These are phyloP conservation scores for Gallinago paraguaiae DNA, from an alignment of 2,113 vertebrate genomes.

Conservation along the genomic window DNA sequence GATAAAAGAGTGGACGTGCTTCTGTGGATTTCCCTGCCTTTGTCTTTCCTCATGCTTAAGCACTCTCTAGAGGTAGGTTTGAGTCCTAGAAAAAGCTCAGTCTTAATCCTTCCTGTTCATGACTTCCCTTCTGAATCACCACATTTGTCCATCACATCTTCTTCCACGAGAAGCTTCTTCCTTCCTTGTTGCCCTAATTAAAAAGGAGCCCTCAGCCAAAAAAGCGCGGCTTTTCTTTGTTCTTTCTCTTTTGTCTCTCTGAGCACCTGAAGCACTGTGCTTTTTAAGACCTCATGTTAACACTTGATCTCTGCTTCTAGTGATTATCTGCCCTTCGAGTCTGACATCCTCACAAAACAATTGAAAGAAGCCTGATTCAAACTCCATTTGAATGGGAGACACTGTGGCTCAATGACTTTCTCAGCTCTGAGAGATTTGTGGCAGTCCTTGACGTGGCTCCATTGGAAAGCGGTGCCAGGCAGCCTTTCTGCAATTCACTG, in stretches of 20 bases:
- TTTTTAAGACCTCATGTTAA: background rate
- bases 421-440: background rate
- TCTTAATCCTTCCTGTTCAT: conserved; percentile 45
- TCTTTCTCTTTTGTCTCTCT: background rate
- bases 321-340: background rate
- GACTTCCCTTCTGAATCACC: conserved; percentile 28
- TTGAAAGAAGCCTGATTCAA: background rate
- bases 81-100: conserved; percentile 24
- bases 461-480: background rate
- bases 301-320: background rate
- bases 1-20: background rate
- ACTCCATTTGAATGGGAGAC: background rate
- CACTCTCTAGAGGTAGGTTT: background rate
- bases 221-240: background rate
- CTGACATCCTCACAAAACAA: background rate
- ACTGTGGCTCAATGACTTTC: background rate
- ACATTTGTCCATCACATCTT: conserved; percentile 10
- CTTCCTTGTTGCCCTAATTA: conserved; percentile 40
- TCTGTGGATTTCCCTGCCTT: conserved; percentile 9
- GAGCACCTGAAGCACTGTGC: background rate
- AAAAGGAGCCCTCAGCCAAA: background rate
- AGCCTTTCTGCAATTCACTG: background rate
- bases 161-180: background rate
- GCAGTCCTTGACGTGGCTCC: background rate
- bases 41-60: conserved; percentile 1